These are phyloP conservation scores for Cyprinodon variegatus DNA, from an alignment of 2,113 vertebrate genomes.

Conservation along the genomic window DNA sequence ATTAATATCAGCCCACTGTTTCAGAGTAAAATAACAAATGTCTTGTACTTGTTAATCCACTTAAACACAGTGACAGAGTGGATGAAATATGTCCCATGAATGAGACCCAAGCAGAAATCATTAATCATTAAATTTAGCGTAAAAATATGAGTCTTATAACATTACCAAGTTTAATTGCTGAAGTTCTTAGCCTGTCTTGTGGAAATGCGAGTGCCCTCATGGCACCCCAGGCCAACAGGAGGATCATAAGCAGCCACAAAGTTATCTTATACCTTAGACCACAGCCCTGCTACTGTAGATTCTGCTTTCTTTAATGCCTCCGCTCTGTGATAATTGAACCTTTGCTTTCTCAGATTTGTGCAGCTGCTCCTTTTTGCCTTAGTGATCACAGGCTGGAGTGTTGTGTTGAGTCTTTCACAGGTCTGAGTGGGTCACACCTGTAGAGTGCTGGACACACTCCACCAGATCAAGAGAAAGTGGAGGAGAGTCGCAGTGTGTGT, in stretches of 20 bases:
- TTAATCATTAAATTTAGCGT: background rate
- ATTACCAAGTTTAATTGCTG: background rate
- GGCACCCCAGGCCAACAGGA: background rate
- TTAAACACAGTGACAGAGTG: too few species aligned
- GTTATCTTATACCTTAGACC: background rate
- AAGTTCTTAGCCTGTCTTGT: background rate
- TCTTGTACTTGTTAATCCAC: too few species aligned
- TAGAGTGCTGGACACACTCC: conserved; percentile 57
- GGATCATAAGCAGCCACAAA: background rate
- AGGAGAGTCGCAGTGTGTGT: background rate
- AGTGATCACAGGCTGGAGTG: conserved; percentile 40
- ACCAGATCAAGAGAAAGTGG: conserved; percentile 57
- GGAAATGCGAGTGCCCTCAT: background rate
- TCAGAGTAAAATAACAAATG: too few species aligned
- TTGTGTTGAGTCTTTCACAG: conserved; percentile 40
- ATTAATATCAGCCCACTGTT: too few species aligned
- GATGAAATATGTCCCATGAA: too few species aligned
- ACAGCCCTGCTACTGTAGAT: conserved; percentile 6
- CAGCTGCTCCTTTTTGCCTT: conserved; percentile 55
- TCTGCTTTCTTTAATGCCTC: conserved; percentile 15
- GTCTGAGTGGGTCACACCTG: conserved; percentile 70
- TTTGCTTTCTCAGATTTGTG: conserved; percentile 17
- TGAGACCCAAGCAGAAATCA: background rate
- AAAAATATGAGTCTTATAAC: background rate
- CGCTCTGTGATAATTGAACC: conserved; percentile 11